Evolutionary conservation across 1,140 invertebrate genomes (phyloP), one percentile per base, ranked within the genome.

Genomic region (Vanessa atalanta): DNA sequence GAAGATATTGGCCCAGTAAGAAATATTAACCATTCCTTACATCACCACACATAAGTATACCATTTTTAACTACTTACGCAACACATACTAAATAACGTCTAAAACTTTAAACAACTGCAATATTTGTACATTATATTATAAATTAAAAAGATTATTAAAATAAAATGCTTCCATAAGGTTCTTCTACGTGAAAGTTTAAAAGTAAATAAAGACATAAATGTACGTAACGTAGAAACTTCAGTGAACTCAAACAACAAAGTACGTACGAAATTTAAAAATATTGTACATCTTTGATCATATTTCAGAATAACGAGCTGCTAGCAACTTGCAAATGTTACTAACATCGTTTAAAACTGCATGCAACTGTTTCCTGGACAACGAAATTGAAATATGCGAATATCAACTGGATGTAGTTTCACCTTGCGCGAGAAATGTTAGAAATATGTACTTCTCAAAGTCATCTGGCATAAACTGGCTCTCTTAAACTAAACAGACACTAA

Each of bases 401-500:
- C 23, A 57, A 8, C 37, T 55, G 66, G 69, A 74, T 69, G 69
- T 82, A 83, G 80, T 83, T 78, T 79, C 60, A 84, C 77, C 79
- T 82, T 61, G 23, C 50, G 73, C 48, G 70, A 72, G 74, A 48
- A 79, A 67, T 57, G 48, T 51, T 77, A 79, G 83, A 87, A 82
- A 83, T 84, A 83, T 77, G 81, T 83, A 80, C 79, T 87, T 84
- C 81, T 82, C 79, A 82, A 84, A 87, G 84, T 86, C 81, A 82
- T 75, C 73, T 80, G 79, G 84, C 83, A 76, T 81, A 83, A 85
- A 86, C 82, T 86, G 80, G 79, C 79, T 83, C 78, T 79, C 75
- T 85, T 84, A 84, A 85, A 86, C 84, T 81, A 87, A 86, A 83
- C 84, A 85, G 81, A 83, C 80, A 81, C 74, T 80, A 79, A 87